Evolutionary conservation across 1,140 invertebrate species (phyloP).

Genomic region (Saccostrea echinata): DNA sequence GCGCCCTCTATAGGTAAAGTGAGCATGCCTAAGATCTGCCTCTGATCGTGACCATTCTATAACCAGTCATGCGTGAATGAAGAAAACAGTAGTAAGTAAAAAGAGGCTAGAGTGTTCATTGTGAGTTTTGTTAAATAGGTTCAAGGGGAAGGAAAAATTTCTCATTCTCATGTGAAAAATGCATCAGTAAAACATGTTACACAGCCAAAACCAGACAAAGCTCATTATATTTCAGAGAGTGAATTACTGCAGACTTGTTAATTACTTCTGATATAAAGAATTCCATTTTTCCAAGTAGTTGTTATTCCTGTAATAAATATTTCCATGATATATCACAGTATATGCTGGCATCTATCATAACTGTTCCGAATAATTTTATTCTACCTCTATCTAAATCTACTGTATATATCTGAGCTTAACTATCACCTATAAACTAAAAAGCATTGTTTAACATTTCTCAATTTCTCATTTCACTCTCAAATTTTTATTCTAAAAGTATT

Average conservation of each 20-base stretch:
- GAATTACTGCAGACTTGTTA: neutral
- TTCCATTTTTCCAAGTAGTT: conserved; percentile 28
- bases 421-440: neutral
- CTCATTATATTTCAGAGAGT: neutral
- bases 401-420: neutral
- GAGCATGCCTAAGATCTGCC: conserved; percentile 50
- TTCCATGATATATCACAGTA: neutral
- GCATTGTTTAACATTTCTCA: neutral
- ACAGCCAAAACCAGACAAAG: conserved; percentile 22
- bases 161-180: neutral
- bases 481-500: neutral
- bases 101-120: conserved; percentile 1
- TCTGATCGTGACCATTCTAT: conserved; percentile 58
- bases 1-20: conserved; percentile 45
- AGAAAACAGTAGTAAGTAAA: conserved; percentile 36
- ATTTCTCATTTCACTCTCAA: conserved; percentile 8
- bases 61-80: conserved; percentile 36
- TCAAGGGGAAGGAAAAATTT: neutral
- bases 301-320: conserved; percentile 26
- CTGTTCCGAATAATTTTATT: neutral
- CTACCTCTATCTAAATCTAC: neutral
- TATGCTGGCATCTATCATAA: neutral
- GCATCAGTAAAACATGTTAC: conserved; percentile 1
- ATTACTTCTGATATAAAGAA: conserved; percentile 36
- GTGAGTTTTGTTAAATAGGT: conserved; percentile 3